Percentiles rank a stretch among this genome's conserved stretches.
phyloP scores from a whole-genome alignment of 2,113 vertebrate species.

The Rhabdornis inornatus region DNA sequence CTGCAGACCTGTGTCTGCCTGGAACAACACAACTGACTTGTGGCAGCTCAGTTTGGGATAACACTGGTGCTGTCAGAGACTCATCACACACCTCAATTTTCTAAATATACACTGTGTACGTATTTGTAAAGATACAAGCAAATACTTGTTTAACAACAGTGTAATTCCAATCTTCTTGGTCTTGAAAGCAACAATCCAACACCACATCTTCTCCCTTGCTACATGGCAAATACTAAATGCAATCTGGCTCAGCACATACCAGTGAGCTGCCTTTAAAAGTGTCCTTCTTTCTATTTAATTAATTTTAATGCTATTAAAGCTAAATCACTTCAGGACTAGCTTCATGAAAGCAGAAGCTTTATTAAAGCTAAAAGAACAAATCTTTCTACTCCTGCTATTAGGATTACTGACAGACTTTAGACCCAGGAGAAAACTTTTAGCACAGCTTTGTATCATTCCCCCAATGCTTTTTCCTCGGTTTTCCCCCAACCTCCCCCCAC shows the following conservation, averaged over 20 bases:
- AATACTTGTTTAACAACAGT: background rate
- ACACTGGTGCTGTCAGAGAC: background rate
- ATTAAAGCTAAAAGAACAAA: background rate
- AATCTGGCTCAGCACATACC: background rate
- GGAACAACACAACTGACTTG: rapidly evolving
- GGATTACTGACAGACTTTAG: background rate
- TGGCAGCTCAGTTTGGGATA: background rate
- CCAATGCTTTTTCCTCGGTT: background rate
- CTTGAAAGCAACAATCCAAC: background rate
- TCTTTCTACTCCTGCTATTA: background rate
- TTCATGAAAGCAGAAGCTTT: background rate
- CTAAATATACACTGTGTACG: background rate
- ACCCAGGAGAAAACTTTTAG: background rate
- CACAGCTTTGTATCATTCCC: background rate
- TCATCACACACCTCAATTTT: background rate
- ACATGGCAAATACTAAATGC: background rate
- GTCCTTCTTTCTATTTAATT: background rate
- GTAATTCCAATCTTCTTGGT: background rate
- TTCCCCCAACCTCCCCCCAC: rapidly evolving
- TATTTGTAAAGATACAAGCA: background rate
- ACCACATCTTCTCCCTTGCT: background rate
- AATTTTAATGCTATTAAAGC: background rate
- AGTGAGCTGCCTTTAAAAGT: background rate
- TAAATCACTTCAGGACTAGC: background rate
- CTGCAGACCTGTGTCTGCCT: background rate